Conservation (phyloP, 2,113 vertebrate genomes). For the Centropristis striata region DNA sequence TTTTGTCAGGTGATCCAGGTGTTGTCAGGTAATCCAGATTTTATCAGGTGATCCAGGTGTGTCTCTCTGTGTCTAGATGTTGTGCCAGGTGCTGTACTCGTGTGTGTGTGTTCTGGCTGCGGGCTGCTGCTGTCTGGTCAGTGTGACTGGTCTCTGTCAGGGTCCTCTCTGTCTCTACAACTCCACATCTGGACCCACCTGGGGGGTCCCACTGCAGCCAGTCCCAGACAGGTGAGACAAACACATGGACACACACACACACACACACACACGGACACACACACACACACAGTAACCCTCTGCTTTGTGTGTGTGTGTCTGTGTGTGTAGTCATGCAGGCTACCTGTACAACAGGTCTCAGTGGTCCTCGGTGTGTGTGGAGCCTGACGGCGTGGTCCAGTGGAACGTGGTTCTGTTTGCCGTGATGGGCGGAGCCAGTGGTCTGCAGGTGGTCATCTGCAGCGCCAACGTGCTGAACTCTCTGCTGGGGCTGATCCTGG, state of each 20-base stretch:
- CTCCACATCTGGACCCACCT: constrained; percentile 57
- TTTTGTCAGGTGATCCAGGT: background rate
- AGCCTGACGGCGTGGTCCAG: constrained; percentile 75
- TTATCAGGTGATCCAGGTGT: background rate
- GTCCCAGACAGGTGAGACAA: constrained; percentile 54
- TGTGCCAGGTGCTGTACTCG: constrained; percentile 71
- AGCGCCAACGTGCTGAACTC: constrained; percentile 73
- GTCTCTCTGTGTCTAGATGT: constrained; percentile 72
- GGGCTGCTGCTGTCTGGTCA: constrained; percentile 69
- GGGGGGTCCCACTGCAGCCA: constrained; percentile 77
- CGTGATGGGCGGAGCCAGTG: constrained; percentile 71
- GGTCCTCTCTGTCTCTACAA: constrained; percentile 84
- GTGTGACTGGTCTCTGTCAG: constrained; percentile 61
- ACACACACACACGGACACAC: background rate
- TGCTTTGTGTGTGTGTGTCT: background rate
- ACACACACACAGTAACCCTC: too few species aligned
- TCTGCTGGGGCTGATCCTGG: constrained; percentile 76
- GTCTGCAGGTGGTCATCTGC: constrained; percentile 78
- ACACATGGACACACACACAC: background rate
- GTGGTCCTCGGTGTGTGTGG: constrained; percentile 78
- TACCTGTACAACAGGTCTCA: constrained; percentile 76
- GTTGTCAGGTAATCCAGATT: background rate
- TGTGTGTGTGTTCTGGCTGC: constrained; percentile 65
- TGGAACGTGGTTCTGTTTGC: constrained; percentile 85
- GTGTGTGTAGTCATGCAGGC: constrained; percentile 40